Percentiles rank a stretch among this genome's conserved stretches.
phyloP scores from a whole-genome alignment of 2,113 vertebrate genomes.

The Copsychus sechellarum region DNA sequence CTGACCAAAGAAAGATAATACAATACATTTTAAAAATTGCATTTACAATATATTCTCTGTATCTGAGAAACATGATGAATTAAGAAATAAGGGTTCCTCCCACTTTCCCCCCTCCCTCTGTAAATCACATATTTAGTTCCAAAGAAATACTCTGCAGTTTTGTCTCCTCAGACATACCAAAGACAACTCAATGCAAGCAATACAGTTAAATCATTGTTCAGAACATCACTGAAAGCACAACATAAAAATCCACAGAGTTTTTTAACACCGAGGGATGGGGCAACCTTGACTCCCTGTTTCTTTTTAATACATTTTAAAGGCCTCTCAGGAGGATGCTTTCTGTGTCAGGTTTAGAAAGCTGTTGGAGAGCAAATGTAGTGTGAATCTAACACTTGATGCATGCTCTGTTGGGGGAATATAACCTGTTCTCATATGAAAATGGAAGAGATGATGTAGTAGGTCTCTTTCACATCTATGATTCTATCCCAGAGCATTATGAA shows the following conservation, averaged over 20 bases:
- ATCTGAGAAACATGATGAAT: not conserved
- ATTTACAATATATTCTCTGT: not conserved
- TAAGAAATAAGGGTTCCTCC: not conserved
- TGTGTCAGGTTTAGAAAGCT: not conserved
- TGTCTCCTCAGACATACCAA: not conserved
- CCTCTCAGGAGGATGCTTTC: not conserved
- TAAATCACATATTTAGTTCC: not conserved
- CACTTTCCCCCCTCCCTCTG: fast-evolving
- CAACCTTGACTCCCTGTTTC: not conserved
- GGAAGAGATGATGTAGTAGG: not conserved
- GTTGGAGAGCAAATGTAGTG: not conserved
- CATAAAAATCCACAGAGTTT: not conserved
- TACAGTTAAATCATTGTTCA: not conserved
- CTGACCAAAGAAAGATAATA: not conserved
- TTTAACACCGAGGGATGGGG: not conserved
- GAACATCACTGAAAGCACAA: not conserved
- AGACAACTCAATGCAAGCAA: not conserved
- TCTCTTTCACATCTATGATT: not conserved
- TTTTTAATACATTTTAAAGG: not conserved
- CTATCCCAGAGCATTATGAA: not conserved
- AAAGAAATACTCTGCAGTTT: not conserved
- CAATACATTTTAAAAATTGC: not conserved
- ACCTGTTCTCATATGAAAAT: not conserved
- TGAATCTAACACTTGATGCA: not conserved
- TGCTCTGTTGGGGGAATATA: not conserved